Conservation (phyloP, 2,113 vertebrate genomes). For the Clupea harengus region DNA sequence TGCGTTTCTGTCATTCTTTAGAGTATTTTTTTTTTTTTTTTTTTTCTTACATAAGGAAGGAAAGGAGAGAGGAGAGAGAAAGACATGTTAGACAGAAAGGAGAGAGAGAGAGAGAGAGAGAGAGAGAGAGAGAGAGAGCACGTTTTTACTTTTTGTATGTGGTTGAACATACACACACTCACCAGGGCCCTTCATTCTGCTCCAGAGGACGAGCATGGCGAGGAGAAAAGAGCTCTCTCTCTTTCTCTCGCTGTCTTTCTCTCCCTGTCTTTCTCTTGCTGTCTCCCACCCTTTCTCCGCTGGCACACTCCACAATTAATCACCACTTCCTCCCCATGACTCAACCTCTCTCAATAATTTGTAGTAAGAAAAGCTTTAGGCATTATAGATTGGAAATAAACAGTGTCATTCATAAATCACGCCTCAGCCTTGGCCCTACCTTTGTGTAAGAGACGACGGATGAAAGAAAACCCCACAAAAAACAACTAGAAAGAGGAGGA, state of each 20-base stretch:
- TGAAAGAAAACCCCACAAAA: not conserved
- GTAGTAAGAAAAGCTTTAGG: constrained; percentile 65
- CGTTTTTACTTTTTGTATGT: not conserved
- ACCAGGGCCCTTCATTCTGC: not conserved
- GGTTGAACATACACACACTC: not conserved
- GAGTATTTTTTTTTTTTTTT: no score
- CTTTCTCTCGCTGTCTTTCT: not conserved
- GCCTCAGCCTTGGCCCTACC: constrained; percentile 62
- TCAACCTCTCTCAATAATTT: constrained; percentile 61
- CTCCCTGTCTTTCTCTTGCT: not conserved
- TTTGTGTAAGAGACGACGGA: constrained; percentile 71
- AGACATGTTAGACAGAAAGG: no score
- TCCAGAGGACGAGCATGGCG: not conserved
- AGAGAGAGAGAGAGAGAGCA: not conserved
- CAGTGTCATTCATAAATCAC: constrained; percentile 68
- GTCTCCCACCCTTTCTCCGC: constrained; percentile 19
- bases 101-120: not conserved
- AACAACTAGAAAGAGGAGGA: not conserved
- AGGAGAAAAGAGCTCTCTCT: not conserved
- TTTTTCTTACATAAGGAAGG: no score
- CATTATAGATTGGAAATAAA: constrained; percentile 63
- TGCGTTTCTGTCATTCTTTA: no score
- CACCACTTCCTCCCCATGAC: constrained; percentile 22
- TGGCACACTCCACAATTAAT: constrained; percentile 18
- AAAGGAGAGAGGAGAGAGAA: no score